Conservation (phyloP, 2,113 vertebrate genomes). For the Platichthys stellatus region DNA sequence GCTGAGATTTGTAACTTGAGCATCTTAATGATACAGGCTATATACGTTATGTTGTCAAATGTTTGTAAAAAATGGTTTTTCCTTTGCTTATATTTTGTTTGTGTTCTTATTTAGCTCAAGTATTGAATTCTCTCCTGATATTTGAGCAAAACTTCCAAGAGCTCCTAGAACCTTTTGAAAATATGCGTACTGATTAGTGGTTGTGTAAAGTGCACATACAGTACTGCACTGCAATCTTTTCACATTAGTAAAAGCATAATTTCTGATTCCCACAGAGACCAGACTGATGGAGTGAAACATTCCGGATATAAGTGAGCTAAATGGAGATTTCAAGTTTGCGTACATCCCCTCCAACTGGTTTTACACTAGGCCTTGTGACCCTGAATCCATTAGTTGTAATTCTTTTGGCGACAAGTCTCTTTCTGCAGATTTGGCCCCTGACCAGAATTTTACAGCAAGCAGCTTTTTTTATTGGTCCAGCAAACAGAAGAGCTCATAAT, state of each 20-base stretch:
- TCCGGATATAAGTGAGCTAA: constrained; percentile 10
- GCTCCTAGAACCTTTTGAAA: background rate
- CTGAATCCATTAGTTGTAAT: constrained; percentile 17
- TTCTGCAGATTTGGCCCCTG: constrained; percentile 34
- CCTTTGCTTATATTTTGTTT: background rate
- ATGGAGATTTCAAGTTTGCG: constrained; percentile 15
- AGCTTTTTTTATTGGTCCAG: constrained; percentile 30
- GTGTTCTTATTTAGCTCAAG: background rate
- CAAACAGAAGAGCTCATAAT: constrained; percentile 28
- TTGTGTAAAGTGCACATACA: background rate
- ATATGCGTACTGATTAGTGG: background rate
- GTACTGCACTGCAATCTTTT: background rate
- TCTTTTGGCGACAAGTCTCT: constrained; percentile 27
- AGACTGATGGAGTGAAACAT: background rate
- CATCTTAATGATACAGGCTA: too few species aligned
- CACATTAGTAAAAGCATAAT: background rate
- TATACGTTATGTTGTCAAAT: too few species aligned
- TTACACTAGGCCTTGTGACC: constrained; percentile 17
- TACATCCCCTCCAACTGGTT: constrained; percentile 11
- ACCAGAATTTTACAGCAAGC: constrained; percentile 31
- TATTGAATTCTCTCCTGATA: background rate
- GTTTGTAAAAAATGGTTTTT: too few species aligned
- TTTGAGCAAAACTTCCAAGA: background rate
- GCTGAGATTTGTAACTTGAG: too few species aligned
- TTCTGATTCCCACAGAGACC: constrained; percentile 2